Evolutionary conservation across 2,113 vertebrate genomes (phyloP), one percentile per base, ranked within the genome.

Genomic region (Seriola aureovittata): DNA sequence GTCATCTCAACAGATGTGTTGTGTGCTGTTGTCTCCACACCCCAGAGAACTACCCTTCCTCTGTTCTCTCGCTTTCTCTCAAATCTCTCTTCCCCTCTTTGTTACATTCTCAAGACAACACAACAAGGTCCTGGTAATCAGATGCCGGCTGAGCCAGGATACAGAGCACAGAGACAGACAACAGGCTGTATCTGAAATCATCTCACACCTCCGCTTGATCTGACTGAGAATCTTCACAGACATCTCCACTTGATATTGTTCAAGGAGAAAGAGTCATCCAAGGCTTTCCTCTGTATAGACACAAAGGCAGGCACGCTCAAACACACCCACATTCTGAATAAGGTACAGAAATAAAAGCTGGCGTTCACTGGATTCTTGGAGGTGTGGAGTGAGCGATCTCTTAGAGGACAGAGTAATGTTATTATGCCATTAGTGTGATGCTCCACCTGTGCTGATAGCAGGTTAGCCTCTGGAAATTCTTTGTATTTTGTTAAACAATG

Each of bases 211-310:
- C 82, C 2, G 54, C 81, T 84, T 91, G 40, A 42, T 42, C 10
- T 42, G 40, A 42, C 10, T 42, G 40, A 42, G 40, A 42, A 42
- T 42, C 40, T 42, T 42, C 40, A 42, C 40, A 42, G 40, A 94
- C 83, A 91, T 76, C 80, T 85, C 82, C 3, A 50, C 81, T 84
- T 91, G 88, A 93, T 91, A 90, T 87, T 92, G 87, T 89, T 89
- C 85, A 93, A 93, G 90, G 88, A 92, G 82, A 94, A 87, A 89
- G 73, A 80, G 75, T 89, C 88, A 75, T 88, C 79, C 71, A 82
- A 84, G 77, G 66, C 67, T 21, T 65, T 85, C n/a, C 40, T 82
- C 69, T 63, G 67, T 55, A 62, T 77, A 65, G 38, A 80, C 71
- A 78, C 66, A 85, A 82, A 89, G 42, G 69, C 64, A 76, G 32